These are phyloP conservation scores for Cassiopea andromeda DNA, from an alignment of 30 jellyfish, hydroid and myxozoan genomes.

Conservation along the genomic window DNA sequence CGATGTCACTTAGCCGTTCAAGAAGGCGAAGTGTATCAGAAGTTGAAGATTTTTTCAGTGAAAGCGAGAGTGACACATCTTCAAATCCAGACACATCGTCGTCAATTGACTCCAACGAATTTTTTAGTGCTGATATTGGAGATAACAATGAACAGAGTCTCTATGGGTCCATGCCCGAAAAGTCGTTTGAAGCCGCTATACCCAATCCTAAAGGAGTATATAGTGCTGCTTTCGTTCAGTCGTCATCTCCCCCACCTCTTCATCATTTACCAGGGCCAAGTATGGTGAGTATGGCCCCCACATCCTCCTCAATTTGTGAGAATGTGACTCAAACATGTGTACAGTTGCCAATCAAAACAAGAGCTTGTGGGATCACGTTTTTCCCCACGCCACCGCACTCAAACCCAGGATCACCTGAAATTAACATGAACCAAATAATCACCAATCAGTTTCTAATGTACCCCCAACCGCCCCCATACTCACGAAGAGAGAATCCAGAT, in stretches of 20 bases:
- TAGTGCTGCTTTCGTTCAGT: slow-evolving; percentile 32
- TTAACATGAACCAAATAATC: slow-evolving; percentile 34
- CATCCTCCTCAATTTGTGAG: slow-evolving; percentile 31
- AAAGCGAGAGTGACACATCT: slow-evolving; percentile 95
- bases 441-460: slow-evolving; percentile 59
- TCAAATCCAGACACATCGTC: slow-evolving; percentile 87
- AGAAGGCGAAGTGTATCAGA: slow-evolving; percentile 84
- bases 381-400: slow-evolving; percentile 90
- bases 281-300: slow-evolving; percentile 34
- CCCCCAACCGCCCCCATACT: slow-evolving; percentile 85
- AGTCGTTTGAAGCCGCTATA: slow-evolving; percentile 29
- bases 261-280: slow-evolving; percentile 64
- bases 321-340: slow-evolving; percentile 58
- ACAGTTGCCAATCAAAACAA: slow-evolving; percentile 70
- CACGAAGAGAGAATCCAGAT: slow-evolving; percentile 81
- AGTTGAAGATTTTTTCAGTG: slow-evolving; percentile 93
- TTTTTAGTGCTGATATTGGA: slow-evolving; percentile 29
- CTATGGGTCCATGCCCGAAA: slow-evolving; percentile 51
- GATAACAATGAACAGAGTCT: slow-evolving; percentile 64
- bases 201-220: slow-evolving; percentile 37
- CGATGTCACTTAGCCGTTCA: slow-evolving; percentile 50
- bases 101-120: slow-evolving; percentile 71
- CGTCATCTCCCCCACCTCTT: slow-evolving; percentile 79
- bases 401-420: slow-evolving; percentile 80
- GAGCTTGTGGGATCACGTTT: slow-evolving; percentile 46